Percentiles rank a stretch among this genome's conserved stretches.
These are phyloP conservation scores for Tapera naevia DNA, from an alignment of 2,797 vertebrate species.

Conservation along the genomic window DNA sequence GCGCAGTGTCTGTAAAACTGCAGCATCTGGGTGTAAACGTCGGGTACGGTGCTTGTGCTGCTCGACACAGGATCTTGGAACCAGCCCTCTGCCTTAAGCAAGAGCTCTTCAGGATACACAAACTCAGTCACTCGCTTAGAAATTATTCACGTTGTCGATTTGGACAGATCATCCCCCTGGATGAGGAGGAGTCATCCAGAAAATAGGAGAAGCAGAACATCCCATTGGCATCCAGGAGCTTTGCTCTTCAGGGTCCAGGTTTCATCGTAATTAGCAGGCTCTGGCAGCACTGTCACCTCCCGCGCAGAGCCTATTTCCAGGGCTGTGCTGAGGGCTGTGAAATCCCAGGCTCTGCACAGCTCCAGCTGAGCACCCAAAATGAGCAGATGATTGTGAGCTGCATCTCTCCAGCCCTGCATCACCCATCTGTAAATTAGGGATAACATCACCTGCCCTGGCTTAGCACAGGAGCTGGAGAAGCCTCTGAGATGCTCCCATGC, in stretches of 20 bases:
- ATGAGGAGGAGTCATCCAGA: neutral
- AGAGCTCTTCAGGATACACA: neutral
- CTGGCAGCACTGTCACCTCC: constrained; percentile 5
- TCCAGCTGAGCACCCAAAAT: constrained; percentile 22
- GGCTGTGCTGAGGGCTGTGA: neutral
- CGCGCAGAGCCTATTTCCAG: neutral
- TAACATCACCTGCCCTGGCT: neutral
- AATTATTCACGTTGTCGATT: rapidly evolving
- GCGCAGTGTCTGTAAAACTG: rapidly evolving
- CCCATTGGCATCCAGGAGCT: rapidly evolving
- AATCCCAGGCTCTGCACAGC: neutral
- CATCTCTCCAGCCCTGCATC: neutral
- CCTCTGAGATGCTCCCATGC: rapidly evolving
- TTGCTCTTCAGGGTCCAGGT: neutral
- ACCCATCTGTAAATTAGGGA: neutral
- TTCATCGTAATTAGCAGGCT: neutral
- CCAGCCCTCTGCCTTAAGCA: neutral
- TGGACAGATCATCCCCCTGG: neutral
- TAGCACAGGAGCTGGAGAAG: rapidly evolving
- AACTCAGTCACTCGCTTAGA: neutral
- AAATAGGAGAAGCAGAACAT: neutral
- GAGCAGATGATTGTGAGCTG: neutral
- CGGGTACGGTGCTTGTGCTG: rapidly evolving
- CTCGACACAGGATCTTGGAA: rapidly evolving
- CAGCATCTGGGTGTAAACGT: rapidly evolving